Percentiles rank a stretch among this genome's conserved stretches.
Conservation (phyloP, 2,113 vertebrate genomes). For the Oceanodroma tethys region DNA sequence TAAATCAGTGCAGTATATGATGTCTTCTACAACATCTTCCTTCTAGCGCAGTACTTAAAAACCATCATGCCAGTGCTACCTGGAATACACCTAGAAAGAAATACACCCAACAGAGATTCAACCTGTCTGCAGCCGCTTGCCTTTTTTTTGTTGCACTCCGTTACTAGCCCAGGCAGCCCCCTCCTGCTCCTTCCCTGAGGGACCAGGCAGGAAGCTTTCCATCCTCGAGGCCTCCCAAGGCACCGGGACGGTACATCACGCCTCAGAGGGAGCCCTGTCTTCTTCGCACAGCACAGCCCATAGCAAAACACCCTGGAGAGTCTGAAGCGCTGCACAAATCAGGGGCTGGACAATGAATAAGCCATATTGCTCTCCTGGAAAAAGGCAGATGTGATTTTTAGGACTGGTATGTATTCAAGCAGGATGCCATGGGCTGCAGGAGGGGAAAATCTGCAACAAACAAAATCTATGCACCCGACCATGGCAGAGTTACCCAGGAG, state of each 20-base stretch:
- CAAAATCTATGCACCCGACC: not conserved
- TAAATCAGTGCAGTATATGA: not conserved
- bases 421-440: not conserved
- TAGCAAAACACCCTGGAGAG: not conserved
- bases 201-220: not conserved
- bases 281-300: not conserved
- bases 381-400: not conserved
- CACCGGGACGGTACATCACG: not conserved
- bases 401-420: not conserved
- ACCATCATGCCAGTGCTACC: not conserved
- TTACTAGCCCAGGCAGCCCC: not conserved
- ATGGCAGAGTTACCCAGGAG: not conserved
- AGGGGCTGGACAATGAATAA: not conserved
- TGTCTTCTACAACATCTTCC: not conserved
- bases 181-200: not conserved
- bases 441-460: not conserved
- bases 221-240: not conserved
- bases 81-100: not conserved
- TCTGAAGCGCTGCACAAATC: not conserved
- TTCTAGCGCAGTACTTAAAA: not conserved
- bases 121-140: not conserved
- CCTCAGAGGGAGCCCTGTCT: not conserved
- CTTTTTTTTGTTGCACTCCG: not conserved
- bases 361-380: not conserved
- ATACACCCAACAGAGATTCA: not conserved